Base-by-base conservation (phyloP, 2,113 vertebrate genomes). In the Eubucco bourcierii region DNA sequence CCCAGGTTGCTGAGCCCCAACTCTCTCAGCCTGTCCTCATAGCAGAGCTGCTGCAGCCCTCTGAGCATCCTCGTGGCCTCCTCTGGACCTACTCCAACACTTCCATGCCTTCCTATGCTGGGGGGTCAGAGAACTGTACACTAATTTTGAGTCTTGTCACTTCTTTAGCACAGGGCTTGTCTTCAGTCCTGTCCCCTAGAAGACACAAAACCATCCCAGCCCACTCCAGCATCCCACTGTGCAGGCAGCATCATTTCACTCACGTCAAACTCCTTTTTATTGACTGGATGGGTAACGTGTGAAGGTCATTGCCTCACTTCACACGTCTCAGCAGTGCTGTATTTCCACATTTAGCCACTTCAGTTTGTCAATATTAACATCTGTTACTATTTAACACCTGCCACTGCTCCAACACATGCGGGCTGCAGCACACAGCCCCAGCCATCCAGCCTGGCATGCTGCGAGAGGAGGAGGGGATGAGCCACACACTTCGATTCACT, bases 291-390 rank as follows among this genome's bases (percentile, higher is more conserved):
- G 1, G 7, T 5, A 63, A 58, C 0, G 76, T 90, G 91, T 95
- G 96, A 96, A 95, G 96, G 96, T 96, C 96, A 91, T 7, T 68
- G 87, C 91, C 90, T 95, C 90, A 47, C 94, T 95, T 94, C 91
- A 86, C 96, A 90, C 66, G 4, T 90, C 96, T 93, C 95, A 64
- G 93, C 90, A 93, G 95, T 58, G 90, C 96, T 88, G 91, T 85
- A 90, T 94, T 94, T 72, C 91, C 94, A 90, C 96, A 90, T 93
- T 95, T 59, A 95, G 91, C 93, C 94, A 84, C 96, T 94, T 88
- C 76, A 88, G 85, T 96, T 94, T 95, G 94, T 96, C 96, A 96
- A 95, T 96, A 95, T 95, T 93, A 96, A 96, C 96, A 96, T 96
- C 95, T 96, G 96, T 80, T 94, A 14, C 87, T 95, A 52, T 95